Conservation (phyloP, 2,888 invertebrate species). For the Tuta absoluta region DNA sequence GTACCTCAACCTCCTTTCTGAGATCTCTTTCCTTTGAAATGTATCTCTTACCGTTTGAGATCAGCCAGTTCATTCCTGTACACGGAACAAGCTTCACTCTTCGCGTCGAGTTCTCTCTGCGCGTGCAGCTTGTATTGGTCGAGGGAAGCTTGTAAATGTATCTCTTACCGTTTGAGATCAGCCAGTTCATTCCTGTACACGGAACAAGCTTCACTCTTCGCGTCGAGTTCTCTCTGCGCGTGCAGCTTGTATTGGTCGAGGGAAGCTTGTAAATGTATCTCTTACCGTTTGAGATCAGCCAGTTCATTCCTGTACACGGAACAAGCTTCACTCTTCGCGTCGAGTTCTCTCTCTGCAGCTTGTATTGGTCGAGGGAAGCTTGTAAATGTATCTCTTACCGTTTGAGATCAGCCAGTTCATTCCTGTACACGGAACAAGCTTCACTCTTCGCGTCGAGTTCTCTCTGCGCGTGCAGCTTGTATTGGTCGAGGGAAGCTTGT, state of each 20-base stretch:
- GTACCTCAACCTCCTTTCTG: no score
- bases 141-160: conserved; percentile 54
- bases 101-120: conserved; percentile 58
- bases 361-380: conserved; percentile 64
- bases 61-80: conserved; percentile 65
- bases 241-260: conserved; percentile 66
- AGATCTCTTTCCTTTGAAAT: no score
- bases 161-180: conserved; percentile 61
- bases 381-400: conserved; percentile 67
- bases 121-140: conserved; percentile 66
- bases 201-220: conserved; percentile 49
- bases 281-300: conserved; percentile 59
- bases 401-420: conserved; percentile 59
- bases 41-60: conserved; percentile 59
- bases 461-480: conserved; percentile 58
- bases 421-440: conserved; percentile 56
- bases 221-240: conserved; percentile 59
- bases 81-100: conserved; percentile 49
- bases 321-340: conserved; percentile 50
- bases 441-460: conserved; percentile 49
- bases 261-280: conserved; percentile 63
- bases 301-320: conserved; percentile 60
- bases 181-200: conserved; percentile 63
- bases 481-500: no score
- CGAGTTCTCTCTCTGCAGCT: conserved; percentile 61